These are phyloP conservation scores for Halisarca cf. caerulea DNA, from an alignment of 37 sponge, comb jelly and placozoan genomes.

Conservation along the genomic window DNA sequence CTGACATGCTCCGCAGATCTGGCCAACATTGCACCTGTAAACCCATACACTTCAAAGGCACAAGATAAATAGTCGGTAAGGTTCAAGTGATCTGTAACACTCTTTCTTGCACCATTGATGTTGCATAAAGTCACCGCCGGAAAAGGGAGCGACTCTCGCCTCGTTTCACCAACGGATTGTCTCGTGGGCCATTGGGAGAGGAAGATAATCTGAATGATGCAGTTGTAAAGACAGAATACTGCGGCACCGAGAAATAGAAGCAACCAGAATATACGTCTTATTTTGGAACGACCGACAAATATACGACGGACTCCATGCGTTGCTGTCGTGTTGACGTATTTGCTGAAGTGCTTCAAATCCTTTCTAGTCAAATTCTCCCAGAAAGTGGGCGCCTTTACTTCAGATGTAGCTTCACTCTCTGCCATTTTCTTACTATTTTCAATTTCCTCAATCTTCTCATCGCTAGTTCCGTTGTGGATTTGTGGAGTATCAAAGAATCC, in stretches of 20 bases:
- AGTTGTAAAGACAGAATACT: conserved; percentile 6
- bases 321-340: conserved; percentile 31
- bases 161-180: neutral
- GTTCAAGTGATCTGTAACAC: neutral
- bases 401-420: too few species aligned
- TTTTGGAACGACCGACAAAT: conserved; percentile 33
- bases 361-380: neutral
- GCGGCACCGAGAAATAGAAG: conserved; percentile 18
- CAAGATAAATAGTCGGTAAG: neutral
- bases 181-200: conserved; percentile 30
- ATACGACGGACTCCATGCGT: conserved; percentile 54
- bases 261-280: conserved; percentile 45
- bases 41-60: neutral
- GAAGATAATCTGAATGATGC: neutral
- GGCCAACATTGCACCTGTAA: neutral
- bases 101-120: neutral
- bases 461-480: too few species aligned
- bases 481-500: too few species aligned
- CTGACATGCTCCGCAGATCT: neutral
- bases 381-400: too few species aligned
- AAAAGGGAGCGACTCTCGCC: neutral
- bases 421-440: too few species aligned
- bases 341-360: conserved; percentile 10
- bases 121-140: conserved; percentile 23
- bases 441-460: too few species aligned